Conservation (phyloP, 1,140 invertebrate species). For the Vanessa tameamea region DNA sequence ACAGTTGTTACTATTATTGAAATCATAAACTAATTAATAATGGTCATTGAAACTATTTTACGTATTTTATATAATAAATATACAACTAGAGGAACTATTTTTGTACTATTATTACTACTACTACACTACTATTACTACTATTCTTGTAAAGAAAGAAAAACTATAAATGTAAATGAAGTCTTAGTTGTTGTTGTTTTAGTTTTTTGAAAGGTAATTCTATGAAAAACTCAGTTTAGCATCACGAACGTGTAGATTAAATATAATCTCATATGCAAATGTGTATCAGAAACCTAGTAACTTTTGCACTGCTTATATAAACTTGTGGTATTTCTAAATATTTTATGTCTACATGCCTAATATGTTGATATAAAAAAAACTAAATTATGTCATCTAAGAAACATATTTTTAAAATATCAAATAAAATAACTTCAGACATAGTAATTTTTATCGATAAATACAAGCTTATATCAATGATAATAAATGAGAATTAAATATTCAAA, state of each 20-base stretch:
- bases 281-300: conserved; percentile 9
- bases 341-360: not conserved
- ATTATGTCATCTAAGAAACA: no score
- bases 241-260: not conserved
- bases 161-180: no score
- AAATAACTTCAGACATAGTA: not conserved
- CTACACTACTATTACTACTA: no score
- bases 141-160: no score
- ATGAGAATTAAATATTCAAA: not conserved
- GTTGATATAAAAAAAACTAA: no score
- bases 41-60: no score
- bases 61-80: no score
- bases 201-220: not conserved
- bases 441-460: not conserved
- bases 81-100: no score
- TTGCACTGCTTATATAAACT: not conserved
- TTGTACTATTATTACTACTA: no score
- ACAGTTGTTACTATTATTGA: no score
- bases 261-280: not conserved
- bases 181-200: no score
- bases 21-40: no score
- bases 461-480: not conserved
- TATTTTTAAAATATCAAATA: not conserved
- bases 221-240: not conserved
- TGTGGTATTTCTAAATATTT: not conserved